Percentiles rank a stretch among this genome's conserved stretches.
These are phyloP conservation scores for Catostomus latipinnis DNA, from an alignment of 2,797 vertebrate genomes.

Conservation along the genomic window DNA sequence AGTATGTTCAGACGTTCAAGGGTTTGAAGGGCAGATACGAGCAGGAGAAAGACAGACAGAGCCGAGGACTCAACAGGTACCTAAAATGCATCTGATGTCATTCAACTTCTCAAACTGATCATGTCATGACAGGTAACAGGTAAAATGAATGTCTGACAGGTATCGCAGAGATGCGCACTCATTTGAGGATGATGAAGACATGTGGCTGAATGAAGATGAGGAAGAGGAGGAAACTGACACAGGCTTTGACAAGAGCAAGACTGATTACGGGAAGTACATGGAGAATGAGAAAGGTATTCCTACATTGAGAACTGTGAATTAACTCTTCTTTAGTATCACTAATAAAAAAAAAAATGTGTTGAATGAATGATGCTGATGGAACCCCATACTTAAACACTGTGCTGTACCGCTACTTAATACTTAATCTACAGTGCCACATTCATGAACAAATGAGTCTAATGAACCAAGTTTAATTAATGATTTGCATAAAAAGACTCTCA, in stretches of 20 bases:
- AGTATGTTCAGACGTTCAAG: slow-evolving; percentile 99
- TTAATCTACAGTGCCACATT: no score
- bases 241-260: slow-evolving; percentile 88
- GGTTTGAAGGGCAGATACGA: slow-evolving; percentile 97
- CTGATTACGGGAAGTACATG: slow-evolving; percentile 94
- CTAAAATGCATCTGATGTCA: background rate
- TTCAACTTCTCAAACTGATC: no score
- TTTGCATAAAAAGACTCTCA: no score
- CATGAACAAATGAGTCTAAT: no score
- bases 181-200: slow-evolving; percentile 93
- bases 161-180: slow-evolving; percentile 92
- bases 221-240: slow-evolving; percentile 93
- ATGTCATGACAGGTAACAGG: background rate
- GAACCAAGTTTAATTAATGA: no score
- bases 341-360: no score
- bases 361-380: no score
- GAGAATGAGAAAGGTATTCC: slow-evolving; percentile 95
- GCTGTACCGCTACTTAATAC: no score
- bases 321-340: background rate
- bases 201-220: slow-evolving; percentile 98
- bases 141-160: slow-evolving; percentile 68
- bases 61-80: slow-evolving; percentile 93
- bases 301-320: background rate
- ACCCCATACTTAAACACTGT: no score
- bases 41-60: slow-evolving; percentile 96